A percentile compares a stretch with the other conserved stretches of the same genome.
Evolutionary conservation across 1,140 invertebrate species (phyloP).

Genomic region (Leptinotarsa defecta): DNA sequence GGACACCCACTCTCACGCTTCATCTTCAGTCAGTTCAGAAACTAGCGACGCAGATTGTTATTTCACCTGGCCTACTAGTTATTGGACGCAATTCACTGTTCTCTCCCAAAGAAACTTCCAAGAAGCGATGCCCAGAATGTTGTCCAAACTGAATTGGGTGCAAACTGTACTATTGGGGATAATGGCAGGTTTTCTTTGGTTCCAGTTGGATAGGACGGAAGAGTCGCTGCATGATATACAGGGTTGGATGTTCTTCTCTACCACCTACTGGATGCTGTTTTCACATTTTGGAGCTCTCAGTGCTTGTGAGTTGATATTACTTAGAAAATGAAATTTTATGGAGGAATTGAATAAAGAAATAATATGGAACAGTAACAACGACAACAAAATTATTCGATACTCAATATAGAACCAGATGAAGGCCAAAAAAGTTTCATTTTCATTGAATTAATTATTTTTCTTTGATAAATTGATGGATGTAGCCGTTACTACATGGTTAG

Average conservation of each 20-base stretch:
- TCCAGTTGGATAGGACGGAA: constrained; percentile 75
- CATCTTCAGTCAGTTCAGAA: constrained; percentile 67
- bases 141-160: constrained; percentile 81
- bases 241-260: constrained; percentile 87
- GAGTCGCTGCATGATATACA: constrained; percentile 78
- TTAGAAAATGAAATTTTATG: too few relatives aligned
- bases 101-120: constrained; percentile 80
- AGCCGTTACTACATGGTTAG: too few relatives aligned
- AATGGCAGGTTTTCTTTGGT: constrained; percentile 80
- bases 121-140: constrained; percentile 76
- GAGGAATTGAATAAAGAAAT: too few relatives aligned
- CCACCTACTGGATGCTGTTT: constrained; percentile 87
- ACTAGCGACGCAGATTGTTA: constrained; percentile 54
- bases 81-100: constrained; percentile 80
- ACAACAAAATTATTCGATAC: too few relatives aligned
- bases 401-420: too few relatives aligned
- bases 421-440: too few relatives aligned
- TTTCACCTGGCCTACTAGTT: constrained; percentile 78
- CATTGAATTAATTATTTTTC: too few relatives aligned
- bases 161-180: constrained; percentile 75
- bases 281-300: constrained; percentile 80
- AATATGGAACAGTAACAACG: too few relatives aligned
- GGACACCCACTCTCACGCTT: constrained; percentile 74
- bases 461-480: too few relatives aligned
- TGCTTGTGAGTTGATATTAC: constrained; percentile 59